Evolutionary conservation across 2,113 vertebrate species (phyloP).

Genomic region (Gobius niger): DNA sequence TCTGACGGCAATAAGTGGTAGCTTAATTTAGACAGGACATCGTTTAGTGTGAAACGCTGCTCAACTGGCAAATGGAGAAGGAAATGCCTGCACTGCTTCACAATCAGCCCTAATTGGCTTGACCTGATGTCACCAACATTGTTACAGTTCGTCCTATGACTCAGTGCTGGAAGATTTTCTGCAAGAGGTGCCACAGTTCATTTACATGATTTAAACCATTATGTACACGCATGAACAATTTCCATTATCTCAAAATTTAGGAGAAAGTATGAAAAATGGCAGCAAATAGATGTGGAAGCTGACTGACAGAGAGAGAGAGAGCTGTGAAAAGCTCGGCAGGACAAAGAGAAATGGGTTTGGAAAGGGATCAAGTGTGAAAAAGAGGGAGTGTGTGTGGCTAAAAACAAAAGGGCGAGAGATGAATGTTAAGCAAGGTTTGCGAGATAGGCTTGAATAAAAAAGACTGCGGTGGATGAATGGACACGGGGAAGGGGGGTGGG

Average conservation of each 20-base stretch:
- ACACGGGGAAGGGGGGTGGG: slow-evolving; percentile 8
- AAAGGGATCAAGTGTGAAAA: slow-evolving; percentile 47
- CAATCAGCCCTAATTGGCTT: slow-evolving; percentile 58
- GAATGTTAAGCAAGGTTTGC: slow-evolving; percentile 36
- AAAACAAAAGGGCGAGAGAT: slow-evolving; percentile 53
- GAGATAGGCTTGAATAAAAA: slow-evolving; percentile 26
- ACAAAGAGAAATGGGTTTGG: slow-evolving; percentile 55
- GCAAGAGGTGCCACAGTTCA: slow-evolving; percentile 40
- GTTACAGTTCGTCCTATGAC: slow-evolving; percentile 49
- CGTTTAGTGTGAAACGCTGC: not conserved
- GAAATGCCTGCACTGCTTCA: slow-evolving; percentile 39
- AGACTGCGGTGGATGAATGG: slow-evolving; percentile 32
- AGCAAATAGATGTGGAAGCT: slow-evolving; percentile 10
- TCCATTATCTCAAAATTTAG: slow-evolving; percentile 18
- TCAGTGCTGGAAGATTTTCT: slow-evolving; percentile 36
- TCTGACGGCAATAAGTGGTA: not conserved
- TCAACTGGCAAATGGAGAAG: slow-evolving; percentile 27
- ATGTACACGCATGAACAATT: not conserved
- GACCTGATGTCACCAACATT: slow-evolving; percentile 49
- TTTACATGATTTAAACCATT: slow-evolving; percentile 49
- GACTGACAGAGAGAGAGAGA: slow-evolving; percentile 15
- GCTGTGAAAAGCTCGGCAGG: slow-evolving; percentile 43
- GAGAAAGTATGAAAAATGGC: slow-evolving; percentile 13
- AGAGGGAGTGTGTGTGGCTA: slow-evolving; percentile 17
- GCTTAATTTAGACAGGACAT: not conserved